A percentile compares a stretch with the other conserved stretches of the same genome.
phyloP scores from a whole-genome alignment of 2,888 invertebrate genomes.

The Tenthredo notha region DNA sequence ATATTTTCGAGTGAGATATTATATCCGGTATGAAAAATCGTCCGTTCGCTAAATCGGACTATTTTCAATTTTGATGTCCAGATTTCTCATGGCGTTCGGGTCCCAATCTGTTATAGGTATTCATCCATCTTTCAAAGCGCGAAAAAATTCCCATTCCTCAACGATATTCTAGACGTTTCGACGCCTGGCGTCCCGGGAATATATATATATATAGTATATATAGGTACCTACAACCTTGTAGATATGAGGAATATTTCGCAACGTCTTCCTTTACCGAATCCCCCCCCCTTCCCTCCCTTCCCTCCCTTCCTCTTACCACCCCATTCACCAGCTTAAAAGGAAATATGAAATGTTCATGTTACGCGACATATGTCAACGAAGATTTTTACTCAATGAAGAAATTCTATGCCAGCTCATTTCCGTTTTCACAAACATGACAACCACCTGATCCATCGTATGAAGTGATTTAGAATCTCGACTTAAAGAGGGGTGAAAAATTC shows the following conservation, averaged over 20 bases:
- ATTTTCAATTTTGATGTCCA: conserved; percentile 47
- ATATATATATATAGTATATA: background rate
- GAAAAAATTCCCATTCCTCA: conserved; percentile 37
- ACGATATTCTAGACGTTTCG: conserved; percentile 14
- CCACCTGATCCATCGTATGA: background rate
- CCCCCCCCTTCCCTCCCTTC: background rate
- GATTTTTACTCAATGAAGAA: background rate
- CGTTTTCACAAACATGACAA: background rate
- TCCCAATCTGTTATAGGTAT: conserved; percentile 37
- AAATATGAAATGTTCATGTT: conserved; percentile 34
- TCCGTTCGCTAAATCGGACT: conserved; percentile 23
- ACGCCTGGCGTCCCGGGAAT: conserved; percentile 4
- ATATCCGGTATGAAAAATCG: conserved; percentile 37
- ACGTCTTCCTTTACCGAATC: background rate
- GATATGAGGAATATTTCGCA: conserved; percentile 1
- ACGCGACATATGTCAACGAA: conserved; percentile 23
- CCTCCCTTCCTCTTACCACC: background rate
- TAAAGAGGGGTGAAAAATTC: background rate
- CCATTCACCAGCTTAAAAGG: conserved; percentile 22
- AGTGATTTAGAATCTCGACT: background rate
- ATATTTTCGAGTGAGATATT: conserved; percentile 11
- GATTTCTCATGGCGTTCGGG: conserved; percentile 24
- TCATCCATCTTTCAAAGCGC: conserved; percentile 43
- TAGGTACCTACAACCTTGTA: background rate
- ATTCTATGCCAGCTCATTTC: background rate